Percentiles rank a stretch among this genome's conserved stretches.
These are phyloP conservation scores for Tapirus terrestris DNA, from an alignment of 2,113 vertebrate genomes.

Conservation along the genomic window DNA sequence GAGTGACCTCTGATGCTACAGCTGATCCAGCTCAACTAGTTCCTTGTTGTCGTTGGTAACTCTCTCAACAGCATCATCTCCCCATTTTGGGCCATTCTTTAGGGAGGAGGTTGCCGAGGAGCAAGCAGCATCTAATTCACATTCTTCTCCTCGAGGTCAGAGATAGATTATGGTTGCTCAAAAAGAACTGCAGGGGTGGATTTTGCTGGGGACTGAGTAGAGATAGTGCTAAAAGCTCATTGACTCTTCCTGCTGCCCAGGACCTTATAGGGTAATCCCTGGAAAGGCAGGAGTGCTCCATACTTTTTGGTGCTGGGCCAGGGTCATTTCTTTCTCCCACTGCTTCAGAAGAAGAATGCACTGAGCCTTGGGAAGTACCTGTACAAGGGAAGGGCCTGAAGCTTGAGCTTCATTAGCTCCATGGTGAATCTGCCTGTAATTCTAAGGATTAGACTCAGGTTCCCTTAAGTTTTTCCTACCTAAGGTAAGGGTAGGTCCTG, in stretches of 20 bases:
- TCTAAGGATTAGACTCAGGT: not conserved
- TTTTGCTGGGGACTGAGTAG: not conserved
- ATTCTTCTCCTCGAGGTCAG: not conserved
- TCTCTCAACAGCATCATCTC: not conserved
- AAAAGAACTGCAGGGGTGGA: not conserved
- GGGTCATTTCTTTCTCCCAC: not conserved
- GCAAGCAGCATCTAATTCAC: not conserved
- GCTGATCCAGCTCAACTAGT: not conserved
- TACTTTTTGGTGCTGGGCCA: not conserved
- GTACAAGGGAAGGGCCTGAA: not conserved
- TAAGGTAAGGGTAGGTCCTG: not conserved
- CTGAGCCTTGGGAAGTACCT: not conserved
- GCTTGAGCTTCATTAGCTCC: not conserved
- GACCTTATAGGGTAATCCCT: not conserved
- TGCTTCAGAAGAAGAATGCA: not conserved
- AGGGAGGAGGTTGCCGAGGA: not conserved
- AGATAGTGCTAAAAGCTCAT: not conserved
- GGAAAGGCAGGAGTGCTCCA: not conserved
- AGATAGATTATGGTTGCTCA: not conserved
- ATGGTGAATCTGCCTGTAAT: not conserved
- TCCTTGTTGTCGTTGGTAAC: not conserved
- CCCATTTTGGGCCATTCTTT: not conserved
- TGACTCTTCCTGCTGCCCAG: not conserved
- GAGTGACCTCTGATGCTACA: not conserved
- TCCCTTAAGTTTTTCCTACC: not conserved